These are phyloP conservation scores for Unio pictorum DNA, from an alignment of 2,888 invertebrate species.

Conservation along the genomic window DNA sequence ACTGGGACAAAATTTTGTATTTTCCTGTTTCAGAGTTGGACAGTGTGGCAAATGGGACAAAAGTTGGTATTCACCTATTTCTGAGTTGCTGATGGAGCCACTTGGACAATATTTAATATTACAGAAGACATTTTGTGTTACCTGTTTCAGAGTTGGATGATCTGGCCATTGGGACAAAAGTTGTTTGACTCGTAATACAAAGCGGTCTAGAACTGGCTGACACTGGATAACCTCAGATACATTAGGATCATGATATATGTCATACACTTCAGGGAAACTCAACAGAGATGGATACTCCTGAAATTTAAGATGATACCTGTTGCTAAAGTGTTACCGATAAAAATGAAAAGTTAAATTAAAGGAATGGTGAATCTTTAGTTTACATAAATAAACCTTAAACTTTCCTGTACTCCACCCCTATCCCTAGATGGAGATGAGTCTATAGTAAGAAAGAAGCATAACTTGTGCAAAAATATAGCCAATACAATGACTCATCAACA, in stretches of 20 bases:
- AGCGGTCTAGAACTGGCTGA: constrained; percentile 79
- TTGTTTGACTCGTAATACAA: constrained; percentile 76
- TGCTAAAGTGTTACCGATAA: too few relatives aligned
- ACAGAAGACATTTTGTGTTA: constrained; percentile 67
- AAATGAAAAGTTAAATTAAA: too few relatives aligned
- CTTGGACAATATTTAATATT: background rate
- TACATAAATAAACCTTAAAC: too few relatives aligned
- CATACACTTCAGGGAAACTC: constrained; percentile 26
- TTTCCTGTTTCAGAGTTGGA: constrained; percentile 85
- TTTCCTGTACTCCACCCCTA: too few relatives aligned
- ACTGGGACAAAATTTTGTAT: background rate
- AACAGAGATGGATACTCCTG: background rate
- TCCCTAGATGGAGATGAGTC: too few relatives aligned
- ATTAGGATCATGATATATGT: constrained; percentile 90
- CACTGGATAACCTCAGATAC: constrained; percentile 84
- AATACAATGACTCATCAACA: too few relatives aligned
- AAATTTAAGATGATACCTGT: too few relatives aligned
- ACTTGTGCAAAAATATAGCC: too few relatives aligned
- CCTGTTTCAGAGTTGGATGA: constrained; percentile 88
- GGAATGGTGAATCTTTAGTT: too few relatives aligned
- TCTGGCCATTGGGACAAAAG: constrained; percentile 89
- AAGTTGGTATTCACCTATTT: constrained; percentile 72
- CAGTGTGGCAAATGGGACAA: constrained; percentile 90
- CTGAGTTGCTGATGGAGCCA: too few relatives aligned
- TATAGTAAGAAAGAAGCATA: too few relatives aligned